A percentile compares a stretch with the other conserved stretches of the same genome.
Evolutionary conservation across 2,888 invertebrate genomes (phyloP).

Genomic region (Seira sanloemensis): DNA sequence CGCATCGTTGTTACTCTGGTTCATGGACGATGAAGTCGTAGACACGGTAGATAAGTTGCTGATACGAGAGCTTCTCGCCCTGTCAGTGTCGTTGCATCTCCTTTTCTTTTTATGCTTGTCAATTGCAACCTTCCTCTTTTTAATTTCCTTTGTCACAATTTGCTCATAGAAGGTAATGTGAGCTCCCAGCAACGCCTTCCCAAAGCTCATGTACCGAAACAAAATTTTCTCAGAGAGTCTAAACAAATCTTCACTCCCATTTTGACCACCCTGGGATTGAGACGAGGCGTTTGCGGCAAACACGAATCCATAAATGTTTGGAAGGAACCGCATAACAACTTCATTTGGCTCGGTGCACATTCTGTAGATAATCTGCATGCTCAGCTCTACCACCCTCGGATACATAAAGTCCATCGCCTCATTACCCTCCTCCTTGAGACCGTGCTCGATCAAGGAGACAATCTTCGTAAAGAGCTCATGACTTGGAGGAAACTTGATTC

Average conservation of each 20-base stretch:
- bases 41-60: neutral
- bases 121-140: constrained; percentile 50
- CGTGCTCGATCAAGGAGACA: constrained; percentile 55
- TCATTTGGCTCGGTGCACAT: constrained; percentile 65
- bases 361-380: constrained; percentile 66
- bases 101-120: constrained; percentile 43
- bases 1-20: constrained; percentile 44
- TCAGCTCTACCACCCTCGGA: constrained; percentile 63
- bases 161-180: constrained; percentile 70
- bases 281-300: constrained; percentile 43
- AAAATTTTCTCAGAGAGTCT: constrained; percentile 41
- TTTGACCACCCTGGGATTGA: neutral
- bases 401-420: constrained; percentile 47
- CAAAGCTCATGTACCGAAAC: constrained; percentile 65
- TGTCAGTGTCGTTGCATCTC: neutral
- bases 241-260: constrained; percentile 6
- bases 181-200: constrained; percentile 65
- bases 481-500: constrained; percentile 40
- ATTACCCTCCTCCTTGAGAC: constrained; percentile 60
- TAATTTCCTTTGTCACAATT: constrained; percentile 63
- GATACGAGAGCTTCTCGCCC: neutral
- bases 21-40: constrained; percentile 42
- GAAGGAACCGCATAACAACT: constrained; percentile 52
- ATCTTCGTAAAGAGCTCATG: constrained; percentile 65
- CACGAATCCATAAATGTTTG: constrained; percentile 50